Evolutionary conservation across 2,888 invertebrate species (phyloP).

Genomic region (Cyaniris semiargus): DNA sequence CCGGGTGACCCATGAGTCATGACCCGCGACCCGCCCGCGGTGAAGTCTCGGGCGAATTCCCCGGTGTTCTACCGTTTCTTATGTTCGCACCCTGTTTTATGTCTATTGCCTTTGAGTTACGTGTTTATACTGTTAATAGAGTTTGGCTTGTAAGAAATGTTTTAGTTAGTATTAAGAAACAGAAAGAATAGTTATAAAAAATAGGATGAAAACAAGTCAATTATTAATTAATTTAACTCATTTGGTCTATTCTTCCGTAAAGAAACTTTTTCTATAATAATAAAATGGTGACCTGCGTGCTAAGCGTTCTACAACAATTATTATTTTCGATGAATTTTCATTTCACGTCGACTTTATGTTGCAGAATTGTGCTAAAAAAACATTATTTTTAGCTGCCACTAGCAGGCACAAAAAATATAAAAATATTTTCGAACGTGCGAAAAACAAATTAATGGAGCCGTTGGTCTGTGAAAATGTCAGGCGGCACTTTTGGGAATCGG

Average conservation of each 20-base stretch:
- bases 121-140: not conserved
- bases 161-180: no score
- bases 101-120: not conserved
- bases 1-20: constrained; percentile 1
- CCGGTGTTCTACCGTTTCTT: constrained; percentile 7
- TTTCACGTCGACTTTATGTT: no score
- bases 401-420: not conserved
- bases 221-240: no score
- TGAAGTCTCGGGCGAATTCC: not conserved
- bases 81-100: constrained; percentile 5
- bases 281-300: no score
- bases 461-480: not conserved
- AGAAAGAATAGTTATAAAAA: not conserved
- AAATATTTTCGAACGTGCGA: not conserved
- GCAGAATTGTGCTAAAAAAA: not conserved
- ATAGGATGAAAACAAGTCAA: not conserved
- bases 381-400: not conserved
- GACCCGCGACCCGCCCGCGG: not conserved
- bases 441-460: not conserved
- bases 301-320: no score
- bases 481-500: not conserved
- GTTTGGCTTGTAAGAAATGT: no score
- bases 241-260: no score
- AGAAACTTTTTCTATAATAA: no score
- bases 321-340: not conserved